Evolutionary conservation across 2,888 invertebrate genomes (phyloP).

Genomic region (Dynastes grantii): DNA sequence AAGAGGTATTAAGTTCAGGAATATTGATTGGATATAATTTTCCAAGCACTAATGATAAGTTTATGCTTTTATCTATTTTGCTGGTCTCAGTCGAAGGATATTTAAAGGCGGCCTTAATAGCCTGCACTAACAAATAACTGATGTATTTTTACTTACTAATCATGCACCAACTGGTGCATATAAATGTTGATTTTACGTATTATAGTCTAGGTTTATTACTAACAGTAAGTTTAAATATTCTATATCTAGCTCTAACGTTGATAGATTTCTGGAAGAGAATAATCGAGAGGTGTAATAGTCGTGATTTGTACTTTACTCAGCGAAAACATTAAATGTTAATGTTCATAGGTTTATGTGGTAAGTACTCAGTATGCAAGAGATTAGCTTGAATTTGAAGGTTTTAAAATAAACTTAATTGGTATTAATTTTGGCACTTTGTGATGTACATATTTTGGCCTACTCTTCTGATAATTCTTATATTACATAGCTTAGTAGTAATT

Average conservation of each 20-base stretch:
- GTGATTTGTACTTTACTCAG: conserved; percentile 15
- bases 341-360: background rate
- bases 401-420: too few species aligned
- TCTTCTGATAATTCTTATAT: too few species aligned
- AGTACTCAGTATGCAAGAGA: background rate
- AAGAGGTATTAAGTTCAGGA: conserved; percentile 1
- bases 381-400: background rate
- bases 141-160: conserved; percentile 6
- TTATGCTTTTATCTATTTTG: too few species aligned
- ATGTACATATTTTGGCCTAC: too few species aligned
- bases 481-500: too few species aligned
- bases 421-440: too few species aligned
- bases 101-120: background rate
- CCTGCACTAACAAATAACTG: conserved; percentile 27
- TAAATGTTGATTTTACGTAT: background rate
- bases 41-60: background rate
- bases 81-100: too few species aligned
- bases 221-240: background rate
- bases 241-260: background rate
- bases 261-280: background rate
- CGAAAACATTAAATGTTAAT: conserved; percentile 13
- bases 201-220: background rate
- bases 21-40: background rate
- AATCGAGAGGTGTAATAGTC: background rate
- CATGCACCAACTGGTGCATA: too few species aligned